Base-by-base conservation (phyloP, 2,113 vertebrate genomes). In the Pterocles burchelli region DNA sequence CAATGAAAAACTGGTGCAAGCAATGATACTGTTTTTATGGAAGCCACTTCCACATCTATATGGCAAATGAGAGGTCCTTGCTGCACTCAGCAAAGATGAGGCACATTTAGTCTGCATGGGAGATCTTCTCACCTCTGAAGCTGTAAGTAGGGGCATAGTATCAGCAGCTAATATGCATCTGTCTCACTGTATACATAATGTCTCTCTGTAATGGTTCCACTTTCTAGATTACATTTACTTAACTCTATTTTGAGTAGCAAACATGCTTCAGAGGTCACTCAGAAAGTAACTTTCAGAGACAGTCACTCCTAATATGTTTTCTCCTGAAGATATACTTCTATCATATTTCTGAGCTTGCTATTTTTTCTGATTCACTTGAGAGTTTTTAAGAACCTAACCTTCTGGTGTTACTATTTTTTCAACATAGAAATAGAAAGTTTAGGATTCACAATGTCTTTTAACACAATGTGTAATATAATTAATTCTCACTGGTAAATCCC, bases 391-490 rank as follows among this genome's bases (percentile, higher is more conserved):
- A 48, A 55, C 0, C 0, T 45, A 43, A 29, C 59, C 49, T 84
- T 85, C 83, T 59, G 33, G 4, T 45, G 20, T 48, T 31, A 48
- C 26, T 62, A 4, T 3, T 45, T 89, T 90, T 87, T 82, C 41
- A 71, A 45, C 12, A 24, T 22, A 77, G 19, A 79, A 76, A 54
- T 78, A 33, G 3, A 29, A 95, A 77, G 13, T 79, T 88, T 88
- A 90, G 67, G 38, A 45, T 25, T 92, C 46, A 25, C 22, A 54
- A 46, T 80, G 67, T 84, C 9, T 74, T 84, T 90, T 94, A 73
- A 75, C 49, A 71, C 21, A 72, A 68, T 85, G 91, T 88, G 14
- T 59, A 84, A 43, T 55, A 78, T 83, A 90, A 92, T 93, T 96
- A 90, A 80, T 92, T 88, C 52, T 94, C 13, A 0, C 17, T 49